Percentiles rank a stretch among this genome's conserved stretches.
phyloP scores from a whole-genome alignment of 2,888 invertebrate genomes.

The Leptopilina myrica region DNA sequence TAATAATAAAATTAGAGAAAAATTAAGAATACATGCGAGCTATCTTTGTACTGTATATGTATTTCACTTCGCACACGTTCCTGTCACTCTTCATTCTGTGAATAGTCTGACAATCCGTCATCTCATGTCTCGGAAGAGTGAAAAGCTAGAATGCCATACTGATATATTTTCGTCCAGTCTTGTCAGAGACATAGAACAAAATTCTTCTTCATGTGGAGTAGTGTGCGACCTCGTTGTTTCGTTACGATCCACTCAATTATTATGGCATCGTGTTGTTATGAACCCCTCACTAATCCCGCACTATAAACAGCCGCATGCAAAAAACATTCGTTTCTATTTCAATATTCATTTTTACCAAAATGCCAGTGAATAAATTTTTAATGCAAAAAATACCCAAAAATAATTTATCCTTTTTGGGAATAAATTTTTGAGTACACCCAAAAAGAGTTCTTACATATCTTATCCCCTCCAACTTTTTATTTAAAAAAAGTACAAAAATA shows the following conservation, averaged over 20 bases:
- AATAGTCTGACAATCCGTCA: conserved; percentile 72
- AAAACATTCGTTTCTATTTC: no score
- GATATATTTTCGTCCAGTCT: conserved; percentile 64
- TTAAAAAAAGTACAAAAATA: no score
- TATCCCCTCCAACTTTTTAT: no score
- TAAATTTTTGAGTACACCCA: no score
- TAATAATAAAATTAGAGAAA: no score
- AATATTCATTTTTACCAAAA: no score
- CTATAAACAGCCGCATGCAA: neutral
- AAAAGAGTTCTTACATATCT: no score
- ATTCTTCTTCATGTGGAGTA: conserved; percentile 46
- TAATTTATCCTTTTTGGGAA: no score
- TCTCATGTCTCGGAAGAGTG: conserved; percentile 65
- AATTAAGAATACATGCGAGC: no score
- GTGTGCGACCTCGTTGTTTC: conserved; percentile 49
- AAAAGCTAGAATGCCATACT: conserved; percentile 59
- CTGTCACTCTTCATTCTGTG: conserved; percentile 71
- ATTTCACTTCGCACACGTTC: conserved; percentile 63
- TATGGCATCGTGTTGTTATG: conserved; percentile 50
- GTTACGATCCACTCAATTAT: conserved; percentile 56
- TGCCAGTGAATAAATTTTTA: no score
- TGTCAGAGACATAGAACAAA: conserved; percentile 54
- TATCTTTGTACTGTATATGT: no score
- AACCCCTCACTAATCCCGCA: neutral
- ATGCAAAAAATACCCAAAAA: no score